Evolutionary conservation across 2,113 vertebrate genomes (phyloP).

Genomic region (Antechinus flavipes): DNA sequence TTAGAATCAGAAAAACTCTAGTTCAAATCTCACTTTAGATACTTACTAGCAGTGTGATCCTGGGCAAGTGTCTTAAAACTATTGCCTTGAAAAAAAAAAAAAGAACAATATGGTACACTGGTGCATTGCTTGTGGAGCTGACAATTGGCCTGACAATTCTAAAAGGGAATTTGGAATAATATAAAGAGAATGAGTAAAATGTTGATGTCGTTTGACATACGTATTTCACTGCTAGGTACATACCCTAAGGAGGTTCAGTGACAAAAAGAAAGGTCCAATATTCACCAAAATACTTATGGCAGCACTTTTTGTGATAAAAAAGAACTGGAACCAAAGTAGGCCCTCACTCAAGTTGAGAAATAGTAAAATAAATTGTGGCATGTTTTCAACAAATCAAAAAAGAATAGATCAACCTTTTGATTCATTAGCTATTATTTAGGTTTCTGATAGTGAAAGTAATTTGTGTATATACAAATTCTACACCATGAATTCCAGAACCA

Average conservation of each 20-base stretch:
- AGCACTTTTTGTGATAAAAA: background rate
- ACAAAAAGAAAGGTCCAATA: background rate
- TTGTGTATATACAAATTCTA: background rate
- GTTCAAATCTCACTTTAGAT: too few species aligned
- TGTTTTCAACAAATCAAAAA: too few species aligned
- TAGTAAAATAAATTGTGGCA: background rate
- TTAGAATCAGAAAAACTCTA: too few species aligned
- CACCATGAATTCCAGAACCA: background rate
- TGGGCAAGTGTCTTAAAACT: too few species aligned
- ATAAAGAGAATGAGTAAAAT: background rate
- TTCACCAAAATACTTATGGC: background rate
- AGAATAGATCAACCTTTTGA: background rate
- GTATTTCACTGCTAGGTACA: background rate
- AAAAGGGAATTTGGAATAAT: background rate
- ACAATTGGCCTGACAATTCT: background rate
- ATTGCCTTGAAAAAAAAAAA: too few species aligned
- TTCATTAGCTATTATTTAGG: background rate
- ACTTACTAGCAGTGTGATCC: too few species aligned
- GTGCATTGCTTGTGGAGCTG: background rate
- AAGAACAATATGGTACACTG: background rate
- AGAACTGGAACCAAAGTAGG: background rate
- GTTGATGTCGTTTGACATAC: background rate
- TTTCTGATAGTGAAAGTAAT: background rate
- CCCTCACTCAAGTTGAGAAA: background rate
- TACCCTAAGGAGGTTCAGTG: background rate